Conservation (phyloP, 2,113 vertebrate genomes). For the Myodes glareolus region DNA sequence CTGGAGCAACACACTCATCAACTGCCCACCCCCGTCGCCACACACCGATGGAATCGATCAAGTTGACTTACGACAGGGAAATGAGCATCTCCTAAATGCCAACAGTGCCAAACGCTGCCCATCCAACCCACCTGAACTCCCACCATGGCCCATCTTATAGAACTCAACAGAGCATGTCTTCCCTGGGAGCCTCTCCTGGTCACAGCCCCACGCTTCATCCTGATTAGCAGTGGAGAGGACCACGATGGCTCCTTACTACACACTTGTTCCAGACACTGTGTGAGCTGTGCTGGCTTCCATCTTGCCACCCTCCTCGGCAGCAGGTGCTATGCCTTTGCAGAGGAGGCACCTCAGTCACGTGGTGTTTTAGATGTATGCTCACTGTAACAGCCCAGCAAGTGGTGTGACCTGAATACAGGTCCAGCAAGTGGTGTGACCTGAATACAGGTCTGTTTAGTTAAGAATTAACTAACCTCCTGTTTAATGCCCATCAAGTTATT, state of each 20-base stretch:
- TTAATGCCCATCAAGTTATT: neutral
- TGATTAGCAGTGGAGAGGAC: neutral
- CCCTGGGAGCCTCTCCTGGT: neutral
- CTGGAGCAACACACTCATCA: neutral
- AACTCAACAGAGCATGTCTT: neutral
- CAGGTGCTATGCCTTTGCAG: neutral
- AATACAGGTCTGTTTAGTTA: neutral
- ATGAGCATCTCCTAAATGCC: neutral
- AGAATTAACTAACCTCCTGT: neutral
- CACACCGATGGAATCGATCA: neutral
- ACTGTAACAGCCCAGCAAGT: neutral
- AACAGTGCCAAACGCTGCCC: neutral
- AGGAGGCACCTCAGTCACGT: neutral
- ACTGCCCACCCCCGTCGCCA: neutral
- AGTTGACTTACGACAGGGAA: neutral
- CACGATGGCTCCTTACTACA: neutral
- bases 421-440: neutral
- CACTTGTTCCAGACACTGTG: neutral
- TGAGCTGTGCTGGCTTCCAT: neutral
- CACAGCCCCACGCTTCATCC: neutral
- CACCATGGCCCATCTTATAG: neutral
- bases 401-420: neutral
- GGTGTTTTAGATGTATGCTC: neutral
- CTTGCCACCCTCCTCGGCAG: neutral
- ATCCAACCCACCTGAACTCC: neutral